Conservation (phyloP, 2,797 vertebrate genomes). For the Phrynocephalus guinanensis region DNA sequence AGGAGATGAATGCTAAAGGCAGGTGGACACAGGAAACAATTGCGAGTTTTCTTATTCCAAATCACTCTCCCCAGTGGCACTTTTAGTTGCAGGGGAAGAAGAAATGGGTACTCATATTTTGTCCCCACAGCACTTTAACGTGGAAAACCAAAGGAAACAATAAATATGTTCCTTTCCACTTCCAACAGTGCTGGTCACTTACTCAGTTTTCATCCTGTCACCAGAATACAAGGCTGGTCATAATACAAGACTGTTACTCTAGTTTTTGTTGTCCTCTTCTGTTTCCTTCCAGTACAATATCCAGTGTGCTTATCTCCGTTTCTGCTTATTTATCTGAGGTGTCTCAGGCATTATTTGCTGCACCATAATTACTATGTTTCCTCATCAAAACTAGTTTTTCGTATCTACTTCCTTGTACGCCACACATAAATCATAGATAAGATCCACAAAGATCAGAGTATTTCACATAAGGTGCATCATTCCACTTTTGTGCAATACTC, state of each 20-base stretch:
- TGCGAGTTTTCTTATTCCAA: neutral
- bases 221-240: neutral
- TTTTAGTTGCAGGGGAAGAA: neutral
- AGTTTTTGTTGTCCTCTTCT: neutral
- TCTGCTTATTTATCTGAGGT: neutral
- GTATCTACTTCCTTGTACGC: constrained; percentile 51
- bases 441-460: neutral
- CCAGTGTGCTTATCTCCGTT: neutral
- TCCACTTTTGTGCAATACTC: neutral
- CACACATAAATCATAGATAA: constrained; percentile 36
- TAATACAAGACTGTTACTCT: neutral
- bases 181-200: neutral
- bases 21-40: too few relatives aligned
- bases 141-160: neutral
- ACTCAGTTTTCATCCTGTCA: neutral
- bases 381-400: constrained; percentile 66
- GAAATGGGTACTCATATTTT: neutral
- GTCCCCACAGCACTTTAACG: neutral
- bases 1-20: neutral
- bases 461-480: neutral
- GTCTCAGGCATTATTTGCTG: neutral
- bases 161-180: neutral
- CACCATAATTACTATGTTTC: constrained; percentile 62
- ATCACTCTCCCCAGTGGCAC: neutral
- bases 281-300: neutral